Evolutionary conservation across 1,140 invertebrate genomes (phyloP).

Genomic region (Tenebrio molitor): DNA sequence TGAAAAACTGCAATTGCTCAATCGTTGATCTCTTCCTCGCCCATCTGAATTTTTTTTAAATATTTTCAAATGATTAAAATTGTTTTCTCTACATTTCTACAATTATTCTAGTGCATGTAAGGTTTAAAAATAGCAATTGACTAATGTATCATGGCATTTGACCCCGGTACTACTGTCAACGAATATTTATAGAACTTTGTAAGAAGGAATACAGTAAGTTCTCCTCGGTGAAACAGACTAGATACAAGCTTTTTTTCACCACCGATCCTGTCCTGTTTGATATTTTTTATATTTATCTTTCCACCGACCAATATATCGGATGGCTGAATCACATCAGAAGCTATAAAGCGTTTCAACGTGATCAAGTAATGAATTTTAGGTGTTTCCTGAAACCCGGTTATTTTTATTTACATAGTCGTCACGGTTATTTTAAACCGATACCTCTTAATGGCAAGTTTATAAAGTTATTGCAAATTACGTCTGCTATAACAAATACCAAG

Average conservation of each 20-base stretch:
- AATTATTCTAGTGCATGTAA: conserved; percentile 9
- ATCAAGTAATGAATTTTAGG: conserved; percentile 21
- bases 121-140: conserved; percentile 44
- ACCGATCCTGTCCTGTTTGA: no score
- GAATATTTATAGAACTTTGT: conserved; percentile 46
- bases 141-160: conserved; percentile 42
- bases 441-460: conserved; percentile 4
- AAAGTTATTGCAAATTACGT: background rate
- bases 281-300: no score
- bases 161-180: conserved; percentile 37
- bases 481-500: no score
- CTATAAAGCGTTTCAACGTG: conserved; percentile 6
- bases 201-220: background rate
- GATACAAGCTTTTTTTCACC: no score
- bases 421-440: conserved; percentile 7
- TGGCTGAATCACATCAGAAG: conserved; percentile 6
- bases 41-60: no score
- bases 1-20: background rate
- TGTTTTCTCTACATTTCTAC: background rate
- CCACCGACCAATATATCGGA: background rate
- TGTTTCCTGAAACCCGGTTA: conserved; percentile 26
- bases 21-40: no score
- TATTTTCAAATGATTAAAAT: no score
- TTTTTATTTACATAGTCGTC: conserved; percentile 28
- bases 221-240: no score